Percentiles rank a stretch among this genome's conserved stretches.
Conservation (phyloP, 2,888 invertebrate genomes). For the Gymnocheta viridis region DNA sequence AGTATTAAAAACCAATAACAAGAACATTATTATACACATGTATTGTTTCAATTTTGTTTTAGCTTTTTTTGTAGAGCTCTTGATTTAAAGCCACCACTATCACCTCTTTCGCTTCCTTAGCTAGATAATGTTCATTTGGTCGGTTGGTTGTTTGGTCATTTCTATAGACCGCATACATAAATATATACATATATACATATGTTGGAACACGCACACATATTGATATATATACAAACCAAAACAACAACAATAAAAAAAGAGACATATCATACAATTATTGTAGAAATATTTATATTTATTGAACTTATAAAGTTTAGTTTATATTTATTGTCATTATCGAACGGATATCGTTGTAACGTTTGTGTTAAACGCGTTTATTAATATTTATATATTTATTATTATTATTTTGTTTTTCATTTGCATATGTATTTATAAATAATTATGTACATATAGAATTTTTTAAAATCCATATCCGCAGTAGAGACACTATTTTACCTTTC, state of each 20-base stretch:
- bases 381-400: conserved; percentile 39
- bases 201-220: conserved; percentile 11
- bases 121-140: conserved; percentile 34
- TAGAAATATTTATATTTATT: conserved; percentile 73
- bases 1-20: conserved; percentile 49
- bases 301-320: conserved; percentile 78
- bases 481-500: not conserved
- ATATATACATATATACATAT: not conserved
- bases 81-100: conserved; percentile 1
- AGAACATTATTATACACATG: conserved; percentile 44
- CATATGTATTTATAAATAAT: not conserved
- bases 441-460: not conserved
- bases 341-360: conserved; percentile 77
- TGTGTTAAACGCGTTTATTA: conserved; percentile 54
- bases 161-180: conserved; percentile 13
- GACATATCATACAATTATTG: conserved; percentile 28
- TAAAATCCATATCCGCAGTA: not conserved
- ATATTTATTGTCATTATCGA: conserved; percentile 82
- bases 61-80: conserved; percentile 40
- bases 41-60: conserved; percentile 43
- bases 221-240: not conserved
- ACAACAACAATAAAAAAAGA: not conserved
- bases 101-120: conserved; percentile 37
- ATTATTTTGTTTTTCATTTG: not conserved
- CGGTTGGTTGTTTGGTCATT: conserved; percentile 33